phyloP scores from a whole-genome alignment of 2,113 vertebrate genomes.

The Gila orcuttii region DNA sequence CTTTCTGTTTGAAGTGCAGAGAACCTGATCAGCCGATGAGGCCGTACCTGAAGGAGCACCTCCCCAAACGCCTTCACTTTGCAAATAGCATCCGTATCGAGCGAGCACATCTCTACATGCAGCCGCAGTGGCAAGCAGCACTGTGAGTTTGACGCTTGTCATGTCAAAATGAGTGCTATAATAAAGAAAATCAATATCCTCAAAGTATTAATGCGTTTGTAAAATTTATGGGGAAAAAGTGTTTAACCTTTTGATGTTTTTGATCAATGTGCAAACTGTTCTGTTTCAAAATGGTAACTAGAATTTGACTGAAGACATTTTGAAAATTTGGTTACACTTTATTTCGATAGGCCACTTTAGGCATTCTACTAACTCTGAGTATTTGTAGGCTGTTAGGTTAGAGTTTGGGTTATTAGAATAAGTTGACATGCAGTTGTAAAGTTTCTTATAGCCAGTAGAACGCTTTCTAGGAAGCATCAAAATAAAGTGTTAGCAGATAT shows the following conservation, averaged over 20 bases:
- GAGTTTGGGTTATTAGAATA: no score
- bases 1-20: constrained; percentile 80
- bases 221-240: background rate
- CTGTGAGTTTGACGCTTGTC: constrained; percentile 78
- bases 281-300: background rate
- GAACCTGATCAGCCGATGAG: constrained; percentile 84
- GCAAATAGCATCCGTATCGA: constrained; percentile 90
- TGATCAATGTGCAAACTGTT: background rate
- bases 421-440: no score
- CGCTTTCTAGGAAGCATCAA: no score
- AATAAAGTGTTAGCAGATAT: no score
- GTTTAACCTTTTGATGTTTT: background rate
- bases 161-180: background rate
- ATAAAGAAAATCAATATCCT: background rate
- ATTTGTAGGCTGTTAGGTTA: no score
- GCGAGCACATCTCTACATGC: constrained; percentile 87
- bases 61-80: constrained; percentile 93
- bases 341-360: no score
- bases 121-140: constrained; percentile 85
- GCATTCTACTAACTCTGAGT: no score
- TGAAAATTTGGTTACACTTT: background rate
- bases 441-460: no score
- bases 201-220: background rate
- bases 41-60: constrained; percentile 87
- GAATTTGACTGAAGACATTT: background rate